Conservation (phyloP, 1,140 invertebrate species). For the Berghia stephanieae region DNA sequence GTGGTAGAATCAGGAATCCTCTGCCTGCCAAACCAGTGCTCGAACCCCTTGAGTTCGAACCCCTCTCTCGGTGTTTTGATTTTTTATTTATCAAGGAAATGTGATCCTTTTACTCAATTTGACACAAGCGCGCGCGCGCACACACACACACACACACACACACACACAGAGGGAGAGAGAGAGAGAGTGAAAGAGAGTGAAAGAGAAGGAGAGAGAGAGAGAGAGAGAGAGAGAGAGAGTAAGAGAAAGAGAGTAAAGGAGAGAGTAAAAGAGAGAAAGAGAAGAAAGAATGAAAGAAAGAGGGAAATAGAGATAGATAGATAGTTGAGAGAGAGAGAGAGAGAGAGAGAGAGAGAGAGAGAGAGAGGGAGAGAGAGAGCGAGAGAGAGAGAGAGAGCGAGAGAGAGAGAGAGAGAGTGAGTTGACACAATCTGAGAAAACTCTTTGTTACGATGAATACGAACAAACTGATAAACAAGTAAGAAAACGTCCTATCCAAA, state of each 20-base stretch:
- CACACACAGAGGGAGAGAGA: no score
- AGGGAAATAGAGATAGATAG: neutral
- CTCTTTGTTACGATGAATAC: neutral
- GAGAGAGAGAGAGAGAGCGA: no score
- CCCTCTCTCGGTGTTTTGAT: no score
- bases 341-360: neutral
- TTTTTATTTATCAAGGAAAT: no score
- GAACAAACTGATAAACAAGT: neutral
- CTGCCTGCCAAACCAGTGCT: neutral
- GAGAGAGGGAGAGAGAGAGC: no score
- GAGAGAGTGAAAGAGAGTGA: no score
- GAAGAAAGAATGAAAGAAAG: neutral
- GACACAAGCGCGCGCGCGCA: neutral
- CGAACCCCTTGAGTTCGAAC: no score
- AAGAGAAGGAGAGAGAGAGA: slow-evolving; percentile 1
- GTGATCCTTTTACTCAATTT: no score
- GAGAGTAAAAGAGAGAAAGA: neutral
- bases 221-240: neutral
- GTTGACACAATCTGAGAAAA: neutral
- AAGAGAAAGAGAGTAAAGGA: neutral
- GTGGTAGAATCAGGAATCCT: neutral
- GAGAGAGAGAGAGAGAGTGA: no score
- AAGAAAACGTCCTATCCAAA: neutral
- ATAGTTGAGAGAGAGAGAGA: neutral
- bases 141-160: neutral